phyloP scores from a whole-genome alignment of 2,113 vertebrate species.

The Hepsetus odoe region DNA sequence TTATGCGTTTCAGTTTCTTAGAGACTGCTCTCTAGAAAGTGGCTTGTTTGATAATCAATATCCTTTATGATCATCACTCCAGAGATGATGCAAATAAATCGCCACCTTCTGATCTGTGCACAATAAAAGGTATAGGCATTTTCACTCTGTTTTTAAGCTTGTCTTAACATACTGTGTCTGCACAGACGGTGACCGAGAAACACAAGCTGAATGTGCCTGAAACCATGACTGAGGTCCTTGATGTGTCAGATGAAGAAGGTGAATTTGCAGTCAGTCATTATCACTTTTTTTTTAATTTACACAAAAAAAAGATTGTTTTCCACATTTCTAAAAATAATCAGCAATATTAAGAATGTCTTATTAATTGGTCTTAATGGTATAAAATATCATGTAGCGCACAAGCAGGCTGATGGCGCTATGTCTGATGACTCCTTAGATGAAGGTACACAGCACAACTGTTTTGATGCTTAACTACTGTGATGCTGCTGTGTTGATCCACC shows the following conservation, averaged over 20 bases:
- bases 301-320: not conserved
- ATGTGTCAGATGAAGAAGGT: slow-evolving; percentile 99
- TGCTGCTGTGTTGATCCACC: slow-evolving; percentile 9
- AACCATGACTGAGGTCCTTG: slow-evolving; percentile 97
- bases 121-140: no score
- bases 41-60: no score
- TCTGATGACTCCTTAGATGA: slow-evolving; percentile 80
- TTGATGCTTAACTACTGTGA: slow-evolving; percentile 12
- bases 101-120: no score
- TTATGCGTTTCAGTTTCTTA: no score
- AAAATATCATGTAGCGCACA: slow-evolving; percentile 73
- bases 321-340: not conserved
- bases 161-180: no score
- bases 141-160: no score
- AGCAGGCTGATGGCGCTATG: slow-evolving; percentile 75
- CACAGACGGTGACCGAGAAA: slow-evolving; percentile 95
- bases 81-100: no score
- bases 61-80: no score
- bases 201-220: slow-evolving; percentile 98
- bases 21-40: no score
- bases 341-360: not conserved
- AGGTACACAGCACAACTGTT: slow-evolving; percentile 63
- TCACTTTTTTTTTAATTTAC: not conserved
- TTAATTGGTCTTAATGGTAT: not conserved
- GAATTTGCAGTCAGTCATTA: slow-evolving; percentile 59